A percentile compares a stretch with the other conserved stretches of the same genome.
Evolutionary conservation across 2,888 invertebrate genomes (phyloP).

Genomic region (Platycnemis pennipes): DNA sequence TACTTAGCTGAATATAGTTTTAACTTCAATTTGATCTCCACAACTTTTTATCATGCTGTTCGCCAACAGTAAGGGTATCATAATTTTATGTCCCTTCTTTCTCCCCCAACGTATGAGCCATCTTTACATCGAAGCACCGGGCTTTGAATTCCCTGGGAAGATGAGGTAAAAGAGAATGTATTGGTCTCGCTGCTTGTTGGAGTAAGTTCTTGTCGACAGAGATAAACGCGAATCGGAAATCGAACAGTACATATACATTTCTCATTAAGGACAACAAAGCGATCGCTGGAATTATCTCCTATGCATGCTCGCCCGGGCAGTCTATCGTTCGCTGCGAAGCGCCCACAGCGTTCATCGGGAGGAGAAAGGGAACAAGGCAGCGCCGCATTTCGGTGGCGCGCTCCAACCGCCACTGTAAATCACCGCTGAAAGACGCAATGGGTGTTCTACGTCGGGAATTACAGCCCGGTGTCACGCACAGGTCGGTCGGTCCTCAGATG

Average conservation of each 20-base stretch:
- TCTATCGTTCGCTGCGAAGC: neutral
- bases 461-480: slow-evolving; percentile 41
- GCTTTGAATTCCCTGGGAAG: neutral
- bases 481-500: neutral
- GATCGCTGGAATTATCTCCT: neutral
- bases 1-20: too few species aligned
- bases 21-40: too few species aligned
- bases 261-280: slow-evolving; percentile 36
- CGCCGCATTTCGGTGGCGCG: slow-evolving; percentile 23
- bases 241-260: slow-evolving; percentile 26
- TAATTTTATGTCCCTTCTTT: too few species aligned
- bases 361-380: neutral
- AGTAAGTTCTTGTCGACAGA: neutral
- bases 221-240: slow-evolving; percentile 44
- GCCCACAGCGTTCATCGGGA: slow-evolving; percentile 2
- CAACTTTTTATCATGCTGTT: too few species aligned
- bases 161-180: neutral
- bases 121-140: neutral
- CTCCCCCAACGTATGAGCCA: neutral
- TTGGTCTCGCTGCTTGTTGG: neutral
- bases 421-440: slow-evolving; percentile 39
- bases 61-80: too few species aligned
- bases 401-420: neutral
- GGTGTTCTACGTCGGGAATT: neutral
- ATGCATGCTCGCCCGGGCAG: neutral